phyloP scores from a whole-genome alignment of 2,113 vertebrate genomes.

The Eulemur rufifrons region DNA sequence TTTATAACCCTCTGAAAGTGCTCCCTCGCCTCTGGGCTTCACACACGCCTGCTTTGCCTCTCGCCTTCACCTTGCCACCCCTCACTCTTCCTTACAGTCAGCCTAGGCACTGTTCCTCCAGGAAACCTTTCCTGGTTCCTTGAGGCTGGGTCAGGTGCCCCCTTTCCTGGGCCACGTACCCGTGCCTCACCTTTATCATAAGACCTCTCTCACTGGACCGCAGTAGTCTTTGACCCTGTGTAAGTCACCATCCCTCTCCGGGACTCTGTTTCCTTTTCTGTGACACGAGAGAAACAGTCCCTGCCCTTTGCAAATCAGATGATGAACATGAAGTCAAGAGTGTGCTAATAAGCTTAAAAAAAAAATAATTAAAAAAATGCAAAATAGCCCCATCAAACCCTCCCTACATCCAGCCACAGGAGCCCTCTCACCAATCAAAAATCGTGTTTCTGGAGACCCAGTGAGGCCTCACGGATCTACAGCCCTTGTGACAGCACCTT shows the following conservation, averaged over 20 bases:
- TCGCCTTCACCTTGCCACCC: not conserved
- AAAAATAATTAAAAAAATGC: not conserved
- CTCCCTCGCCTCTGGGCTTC: not conserved
- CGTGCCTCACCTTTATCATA: not conserved
- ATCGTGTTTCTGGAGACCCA: not conserved
- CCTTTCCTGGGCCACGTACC: not conserved
- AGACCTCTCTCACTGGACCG: not conserved
- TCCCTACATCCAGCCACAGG: not conserved
- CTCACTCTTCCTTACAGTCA: not conserved
- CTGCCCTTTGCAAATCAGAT: not conserved
- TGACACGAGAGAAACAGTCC: not conserved
- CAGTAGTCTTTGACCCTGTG: not conserved
- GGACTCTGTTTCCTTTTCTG: not conserved
- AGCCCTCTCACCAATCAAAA: not conserved
- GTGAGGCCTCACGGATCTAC: not conserved
- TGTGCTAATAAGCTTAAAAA: not conserved
- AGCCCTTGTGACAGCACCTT: slow-evolving; percentile 81
- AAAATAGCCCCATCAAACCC: not conserved
- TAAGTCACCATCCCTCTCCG: not conserved
- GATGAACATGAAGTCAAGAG: not conserved
- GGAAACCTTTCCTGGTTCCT: not conserved
- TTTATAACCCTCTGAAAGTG: not conserved
- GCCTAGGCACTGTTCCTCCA: not conserved
- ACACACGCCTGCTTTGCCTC: not conserved
- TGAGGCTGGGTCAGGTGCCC: not conserved